Evolutionary conservation across 2,113 vertebrate genomes (phyloP).

Genomic region (Eudyptes chrysolophus): DNA sequence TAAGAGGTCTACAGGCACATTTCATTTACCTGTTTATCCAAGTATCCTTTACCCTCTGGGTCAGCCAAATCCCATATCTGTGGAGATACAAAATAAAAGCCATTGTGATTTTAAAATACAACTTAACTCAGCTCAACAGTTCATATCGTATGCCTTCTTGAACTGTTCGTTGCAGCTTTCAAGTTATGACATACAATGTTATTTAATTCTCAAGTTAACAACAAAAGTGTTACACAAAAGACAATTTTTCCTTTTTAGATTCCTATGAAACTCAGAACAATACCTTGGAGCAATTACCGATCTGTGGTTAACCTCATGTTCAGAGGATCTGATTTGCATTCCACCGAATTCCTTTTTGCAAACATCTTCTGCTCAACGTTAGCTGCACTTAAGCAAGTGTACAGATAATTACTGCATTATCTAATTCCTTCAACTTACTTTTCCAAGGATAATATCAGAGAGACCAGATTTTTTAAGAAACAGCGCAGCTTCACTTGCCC

Average conservation of each 20-base stretch:
- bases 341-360: neutral
- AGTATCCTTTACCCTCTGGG: conserved; percentile 94
- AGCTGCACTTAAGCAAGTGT: neutral
- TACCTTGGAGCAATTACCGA: neutral
- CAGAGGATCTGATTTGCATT: neutral
- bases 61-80: conserved; percentile 99
- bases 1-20: neutral
- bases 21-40: conserved; percentile 92
- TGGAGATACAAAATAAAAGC: neutral
- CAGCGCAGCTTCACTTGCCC: conserved; percentile 91
- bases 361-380: neutral
- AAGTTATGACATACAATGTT: neutral
- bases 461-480: conserved; percentile 97
- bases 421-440: conserved; percentile 76
- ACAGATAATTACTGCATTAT: neutral
- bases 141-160: neutral
- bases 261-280: neutral
- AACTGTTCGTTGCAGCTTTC: neutral
- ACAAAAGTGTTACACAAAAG: neutral
- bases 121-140: neutral
- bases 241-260: neutral
- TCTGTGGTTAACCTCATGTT: neutral
- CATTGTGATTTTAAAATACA: neutral
- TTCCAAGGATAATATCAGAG: conserved; percentile 89
- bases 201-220: neutral